Percentiles rank a stretch among this genome's conserved stretches.
These are phyloP conservation scores for Irena cyanogastra DNA, from an alignment of 2,113 vertebrate genomes.

Conservation along the genomic window DNA sequence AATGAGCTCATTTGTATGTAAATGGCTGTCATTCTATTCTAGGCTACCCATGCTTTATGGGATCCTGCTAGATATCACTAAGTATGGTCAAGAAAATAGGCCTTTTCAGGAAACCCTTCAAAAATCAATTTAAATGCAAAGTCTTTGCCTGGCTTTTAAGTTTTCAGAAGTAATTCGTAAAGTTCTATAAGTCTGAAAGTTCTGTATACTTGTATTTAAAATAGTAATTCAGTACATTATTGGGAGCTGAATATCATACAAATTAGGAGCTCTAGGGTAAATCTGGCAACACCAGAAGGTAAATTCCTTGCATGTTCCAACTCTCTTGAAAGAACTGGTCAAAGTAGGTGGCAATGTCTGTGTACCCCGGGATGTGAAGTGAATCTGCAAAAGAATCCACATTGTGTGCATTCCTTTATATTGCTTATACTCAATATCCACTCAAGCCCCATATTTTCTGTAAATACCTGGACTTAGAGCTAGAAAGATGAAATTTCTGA, in stretches of 20 bases:
- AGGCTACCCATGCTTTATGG: constrained; percentile 12
- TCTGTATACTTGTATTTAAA: not conserved
- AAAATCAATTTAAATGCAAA: constrained; percentile 62
- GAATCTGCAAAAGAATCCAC: not conserved
- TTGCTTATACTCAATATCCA: not conserved
- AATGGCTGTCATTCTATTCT: constrained; percentile 54
- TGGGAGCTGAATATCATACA: not conserved
- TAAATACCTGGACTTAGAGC: not conserved
- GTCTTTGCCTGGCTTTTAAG: not conserved
- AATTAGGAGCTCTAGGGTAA: not conserved
- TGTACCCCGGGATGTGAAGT: not conserved
- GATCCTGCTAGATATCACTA: constrained; percentile 24
- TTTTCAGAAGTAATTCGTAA: not conserved
- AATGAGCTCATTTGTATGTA: constrained; percentile 69
- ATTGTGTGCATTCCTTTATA: not conserved
- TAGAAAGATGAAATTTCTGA: not conserved
- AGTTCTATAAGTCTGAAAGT: not conserved
- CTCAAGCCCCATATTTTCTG: not conserved
- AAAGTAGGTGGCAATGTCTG: not conserved
- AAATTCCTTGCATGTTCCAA: not conserved
- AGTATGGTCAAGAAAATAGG: constrained; percentile 22
- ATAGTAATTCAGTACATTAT: not conserved
- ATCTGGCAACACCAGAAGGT: not conserved
- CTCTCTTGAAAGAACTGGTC: not conserved
- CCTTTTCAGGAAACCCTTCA: not conserved